phyloP scores from a whole-genome alignment of 2,888 invertebrate genomes.

The Panopea generosa region DNA sequence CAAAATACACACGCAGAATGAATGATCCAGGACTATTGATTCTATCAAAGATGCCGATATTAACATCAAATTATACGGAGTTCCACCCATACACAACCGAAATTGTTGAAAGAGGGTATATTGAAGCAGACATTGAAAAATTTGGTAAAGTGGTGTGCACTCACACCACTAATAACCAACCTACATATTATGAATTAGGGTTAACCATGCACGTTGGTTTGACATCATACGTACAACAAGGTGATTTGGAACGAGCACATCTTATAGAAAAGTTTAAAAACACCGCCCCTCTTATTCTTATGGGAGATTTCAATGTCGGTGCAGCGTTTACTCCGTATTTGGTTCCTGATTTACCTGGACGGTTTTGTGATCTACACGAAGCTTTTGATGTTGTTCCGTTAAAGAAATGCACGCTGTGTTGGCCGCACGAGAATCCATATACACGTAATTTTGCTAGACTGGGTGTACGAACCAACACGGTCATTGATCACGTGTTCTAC shows the following conservation, averaged over 20 bases:
- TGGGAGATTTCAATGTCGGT: slow-evolving; percentile 47
- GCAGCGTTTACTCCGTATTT: slow-evolving; percentile 26
- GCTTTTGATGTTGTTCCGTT: slow-evolving; percentile 28
- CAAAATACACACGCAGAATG: slow-evolving; percentile 11
- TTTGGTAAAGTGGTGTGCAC: slow-evolving; percentile 53
- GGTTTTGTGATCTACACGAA: slow-evolving; percentile 17
- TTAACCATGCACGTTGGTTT: slow-evolving; percentile 4
- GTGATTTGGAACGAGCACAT: slow-evolving; percentile 32
- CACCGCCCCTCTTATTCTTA: slow-evolving; percentile 13
- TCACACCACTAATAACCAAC: slow-evolving; percentile 16
- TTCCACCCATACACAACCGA: slow-evolving; percentile 37
- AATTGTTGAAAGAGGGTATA: slow-evolving; percentile 35
- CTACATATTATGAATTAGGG: slow-evolving; percentile 29
- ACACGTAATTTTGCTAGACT: not conserved
- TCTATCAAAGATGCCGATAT: slow-evolving; percentile 37
- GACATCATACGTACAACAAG: slow-evolving; percentile 34
- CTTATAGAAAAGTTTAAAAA: slow-evolving; percentile 30
- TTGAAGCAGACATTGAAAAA: slow-evolving; percentile 33
- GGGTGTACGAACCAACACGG: not conserved
- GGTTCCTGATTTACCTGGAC: slow-evolving; percentile 17
- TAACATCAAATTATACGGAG: slow-evolving; percentile 33
- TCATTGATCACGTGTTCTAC: slow-evolving; percentile 46
- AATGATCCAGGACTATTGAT: slow-evolving; percentile 42
- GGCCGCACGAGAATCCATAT: slow-evolving; percentile 34
- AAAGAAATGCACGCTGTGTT: slow-evolving; percentile 33